A percentile compares a stretch with the other conserved stretches of the same genome.
These are phyloP conservation scores for Emydocephalus ijimae DNA, from an alignment of 2,113 vertebrate genomes.

Conservation along the genomic window DNA sequence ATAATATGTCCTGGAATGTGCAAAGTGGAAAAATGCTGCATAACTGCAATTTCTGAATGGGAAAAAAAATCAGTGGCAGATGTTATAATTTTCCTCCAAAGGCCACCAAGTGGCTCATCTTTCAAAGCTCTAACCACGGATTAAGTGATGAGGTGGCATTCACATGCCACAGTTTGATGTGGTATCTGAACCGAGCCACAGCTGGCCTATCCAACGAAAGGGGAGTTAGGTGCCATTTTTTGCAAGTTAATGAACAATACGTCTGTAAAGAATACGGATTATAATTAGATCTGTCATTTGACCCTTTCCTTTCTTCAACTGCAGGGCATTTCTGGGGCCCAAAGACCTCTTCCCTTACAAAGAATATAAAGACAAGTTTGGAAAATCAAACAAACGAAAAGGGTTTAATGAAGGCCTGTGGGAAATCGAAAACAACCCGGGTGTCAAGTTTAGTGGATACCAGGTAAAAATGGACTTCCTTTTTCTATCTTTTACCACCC, in stretches of 20 bases:
- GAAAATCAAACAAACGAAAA: slow-evolving; percentile 98
- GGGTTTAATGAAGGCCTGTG: slow-evolving; percentile 98
- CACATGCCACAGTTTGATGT: not conserved
- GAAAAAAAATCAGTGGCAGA: too few species aligned
- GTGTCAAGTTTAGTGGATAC: slow-evolving; percentile 96
- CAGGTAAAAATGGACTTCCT: slow-evolving; percentile 73
- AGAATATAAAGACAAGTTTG: slow-evolving; percentile 98
- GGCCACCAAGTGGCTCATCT: not conserved
- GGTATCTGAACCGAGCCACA: not conserved
- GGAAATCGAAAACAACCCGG: slow-evolving; percentile 98
- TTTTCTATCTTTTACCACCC: slow-evolving; percentile 29
- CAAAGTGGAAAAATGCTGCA: not conserved
- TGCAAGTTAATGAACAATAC: not conserved
- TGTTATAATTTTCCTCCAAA: not conserved
- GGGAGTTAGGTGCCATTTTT: not conserved
- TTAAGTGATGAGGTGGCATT: not conserved
- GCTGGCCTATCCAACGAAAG: too few species aligned
- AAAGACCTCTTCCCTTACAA: slow-evolving; percentile 98
- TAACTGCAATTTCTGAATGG: not conserved
- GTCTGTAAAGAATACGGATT: not conserved
- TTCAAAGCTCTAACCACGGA: not conserved
- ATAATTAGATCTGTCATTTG: not conserved
- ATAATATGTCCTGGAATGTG: not conserved
- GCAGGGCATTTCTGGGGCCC: slow-evolving; percentile 90
- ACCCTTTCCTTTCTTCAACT: slow-evolving; percentile 55